phyloP scores from a whole-genome alignment of 2,113 vertebrate genomes.

The Suncus etruscus region DNA sequence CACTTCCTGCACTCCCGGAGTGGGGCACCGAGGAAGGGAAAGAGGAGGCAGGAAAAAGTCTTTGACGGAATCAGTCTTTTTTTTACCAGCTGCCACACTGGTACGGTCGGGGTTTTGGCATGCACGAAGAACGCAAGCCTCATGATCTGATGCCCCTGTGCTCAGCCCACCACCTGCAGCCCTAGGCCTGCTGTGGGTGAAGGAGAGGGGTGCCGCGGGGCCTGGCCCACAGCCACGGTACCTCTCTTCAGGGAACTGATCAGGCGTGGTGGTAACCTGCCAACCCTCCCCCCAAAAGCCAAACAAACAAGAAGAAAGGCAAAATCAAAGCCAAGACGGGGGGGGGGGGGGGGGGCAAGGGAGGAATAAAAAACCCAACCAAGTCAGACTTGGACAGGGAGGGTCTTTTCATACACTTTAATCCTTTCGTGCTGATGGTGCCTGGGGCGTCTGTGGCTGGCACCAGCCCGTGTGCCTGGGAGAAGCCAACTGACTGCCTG shows the following conservation, averaged over 20 bases:
- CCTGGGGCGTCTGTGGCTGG: constrained; percentile 83
- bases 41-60: constrained; percentile 68
- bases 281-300: constrained; percentile 53
- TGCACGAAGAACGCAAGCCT: too few species aligned
- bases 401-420: constrained; percentile 88
- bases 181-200: constrained; percentile 63
- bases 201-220: constrained; percentile 85
- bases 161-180: constrained; percentile 87
- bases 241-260: constrained; percentile 87
- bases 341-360: background rate
- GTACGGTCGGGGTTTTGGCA: too few species aligned
- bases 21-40: background rate
- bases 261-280: constrained; percentile 82
- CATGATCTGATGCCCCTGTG: too few species aligned
- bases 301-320: constrained; percentile 61
- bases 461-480: constrained; percentile 72
- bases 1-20: too few species aligned
- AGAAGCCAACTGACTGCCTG: constrained; percentile 81
- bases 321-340: constrained; percentile 55
- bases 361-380: constrained; percentile 5
- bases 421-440: constrained; percentile 86
- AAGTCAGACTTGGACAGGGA: constrained; percentile 85
- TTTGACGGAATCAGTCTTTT: constrained; percentile 85
- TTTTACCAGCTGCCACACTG: constrained; percentile 84
- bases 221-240: constrained; percentile 90